Percentiles rank a stretch among this genome's conserved stretches.
Conservation (phyloP, 2,888 invertebrate genomes). For the Electrophaes corylata region DNA sequence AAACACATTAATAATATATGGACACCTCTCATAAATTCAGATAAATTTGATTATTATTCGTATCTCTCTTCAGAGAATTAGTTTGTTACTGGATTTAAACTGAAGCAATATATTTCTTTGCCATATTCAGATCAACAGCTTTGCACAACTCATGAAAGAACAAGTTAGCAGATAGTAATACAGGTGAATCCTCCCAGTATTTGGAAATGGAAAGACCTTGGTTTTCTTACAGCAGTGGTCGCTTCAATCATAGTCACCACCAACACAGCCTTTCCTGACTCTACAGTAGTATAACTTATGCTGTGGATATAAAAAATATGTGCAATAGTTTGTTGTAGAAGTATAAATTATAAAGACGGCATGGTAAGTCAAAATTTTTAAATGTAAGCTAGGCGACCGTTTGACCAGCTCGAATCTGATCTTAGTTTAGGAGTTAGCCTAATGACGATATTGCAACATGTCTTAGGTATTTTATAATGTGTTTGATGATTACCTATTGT, state of each 20-base stretch:
- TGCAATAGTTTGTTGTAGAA: neutral
- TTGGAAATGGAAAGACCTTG: no score
- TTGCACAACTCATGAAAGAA: neutral
- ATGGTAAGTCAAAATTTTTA: neutral
- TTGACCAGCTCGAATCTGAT: neutral
- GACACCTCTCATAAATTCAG: no score
- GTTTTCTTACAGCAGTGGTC: no score
- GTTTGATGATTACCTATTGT: constrained; percentile 39
- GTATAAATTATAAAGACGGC: no score
- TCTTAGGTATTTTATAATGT: constrained; percentile 22
- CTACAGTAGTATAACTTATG: no score
- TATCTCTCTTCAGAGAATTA: neutral
- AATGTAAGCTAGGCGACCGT: neutral
- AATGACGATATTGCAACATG: constrained; percentile 22
- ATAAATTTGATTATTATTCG: no score
- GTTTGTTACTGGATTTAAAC: no score
- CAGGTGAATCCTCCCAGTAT: no score
- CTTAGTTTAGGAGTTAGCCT: neutral
- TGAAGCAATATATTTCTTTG: neutral
- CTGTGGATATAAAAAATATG: neutral
- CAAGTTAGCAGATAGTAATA: neutral
- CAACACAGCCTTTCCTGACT: neutral
- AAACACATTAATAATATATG: no score
- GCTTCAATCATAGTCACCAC: neutral
- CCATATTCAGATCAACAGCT: neutral